phyloP scores from a whole-genome alignment of 2,797 vertebrate species.

The Cossypha dichroa region DNA sequence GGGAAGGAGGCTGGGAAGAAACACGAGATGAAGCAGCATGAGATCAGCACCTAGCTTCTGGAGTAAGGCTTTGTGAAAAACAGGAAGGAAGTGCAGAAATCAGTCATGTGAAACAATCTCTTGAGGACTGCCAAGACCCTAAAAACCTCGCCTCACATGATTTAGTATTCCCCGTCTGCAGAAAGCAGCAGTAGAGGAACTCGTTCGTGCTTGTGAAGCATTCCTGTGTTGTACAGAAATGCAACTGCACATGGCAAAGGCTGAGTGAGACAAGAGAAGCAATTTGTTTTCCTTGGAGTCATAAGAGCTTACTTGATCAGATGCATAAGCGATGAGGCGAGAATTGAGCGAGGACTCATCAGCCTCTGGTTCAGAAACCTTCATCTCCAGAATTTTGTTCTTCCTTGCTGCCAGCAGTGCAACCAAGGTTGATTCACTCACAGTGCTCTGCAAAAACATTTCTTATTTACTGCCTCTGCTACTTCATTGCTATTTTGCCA shows the following conservation, averaged over 20 bases:
- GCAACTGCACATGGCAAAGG: background rate
- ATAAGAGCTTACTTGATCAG: conserved; percentile 84
- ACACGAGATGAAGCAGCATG: background rate
- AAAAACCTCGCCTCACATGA: background rate
- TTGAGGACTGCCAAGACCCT: background rate
- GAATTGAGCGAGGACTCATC: conserved; percentile 90
- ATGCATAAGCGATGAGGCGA: conserved; percentile 88
- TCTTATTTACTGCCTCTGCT: background rate
- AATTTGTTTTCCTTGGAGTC: background rate
- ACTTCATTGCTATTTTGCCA: background rate
- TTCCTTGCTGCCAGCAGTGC: conserved; percentile 93
- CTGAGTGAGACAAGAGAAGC: background rate
- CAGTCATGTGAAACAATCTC: background rate
- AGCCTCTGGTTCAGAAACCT: conserved; percentile 71
- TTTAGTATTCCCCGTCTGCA: background rate
- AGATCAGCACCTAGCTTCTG: background rate
- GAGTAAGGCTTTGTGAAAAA: background rate
- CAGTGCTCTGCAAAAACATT: conserved; percentile 83
- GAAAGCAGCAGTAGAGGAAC: background rate
- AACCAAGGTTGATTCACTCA: conserved; percentile 93
- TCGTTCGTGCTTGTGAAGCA: background rate
- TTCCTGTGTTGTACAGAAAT: background rate
- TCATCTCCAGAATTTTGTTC: conserved; percentile 87
- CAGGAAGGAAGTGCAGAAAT: background rate
- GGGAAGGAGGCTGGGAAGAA: background rate